phyloP scores from a whole-genome alignment of 2,797 vertebrate species.

The Otolemur crassicaudatus region DNA sequence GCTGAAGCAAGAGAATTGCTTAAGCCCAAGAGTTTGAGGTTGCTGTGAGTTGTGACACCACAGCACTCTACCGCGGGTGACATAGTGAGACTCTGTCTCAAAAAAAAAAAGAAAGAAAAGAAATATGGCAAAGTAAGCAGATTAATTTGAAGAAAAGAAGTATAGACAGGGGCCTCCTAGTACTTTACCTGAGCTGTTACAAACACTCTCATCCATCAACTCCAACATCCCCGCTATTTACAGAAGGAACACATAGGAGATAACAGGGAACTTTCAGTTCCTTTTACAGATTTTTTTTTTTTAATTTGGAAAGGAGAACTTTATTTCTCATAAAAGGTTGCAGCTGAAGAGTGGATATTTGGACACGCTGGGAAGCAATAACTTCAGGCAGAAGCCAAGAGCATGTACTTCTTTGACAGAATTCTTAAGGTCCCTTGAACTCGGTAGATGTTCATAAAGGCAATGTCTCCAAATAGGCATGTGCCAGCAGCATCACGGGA shows the following conservation, averaged over 20 bases:
- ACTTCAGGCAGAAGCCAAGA: background rate
- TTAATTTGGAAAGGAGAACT: background rate
- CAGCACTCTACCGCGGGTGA: too few species aligned
- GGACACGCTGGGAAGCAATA: background rate
- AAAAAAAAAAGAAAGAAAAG: too few species aligned
- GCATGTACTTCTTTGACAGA: background rate
- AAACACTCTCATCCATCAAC: background rate
- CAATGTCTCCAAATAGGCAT: background rate
- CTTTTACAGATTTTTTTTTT: background rate
- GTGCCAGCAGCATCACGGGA: background rate
- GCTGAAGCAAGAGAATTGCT: too few species aligned
- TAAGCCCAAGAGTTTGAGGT: too few species aligned
- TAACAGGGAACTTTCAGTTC: background rate
- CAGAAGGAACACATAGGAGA: background rate
- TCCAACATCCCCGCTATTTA: background rate
- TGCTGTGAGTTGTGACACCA: too few species aligned
- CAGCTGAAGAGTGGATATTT: background rate
- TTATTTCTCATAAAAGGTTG: background rate
- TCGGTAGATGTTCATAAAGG: background rate
- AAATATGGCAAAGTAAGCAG: background rate
- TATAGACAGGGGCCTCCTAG: background rate
- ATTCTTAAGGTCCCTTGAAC: background rate
- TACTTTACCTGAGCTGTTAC: background rate
- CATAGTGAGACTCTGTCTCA: too few species aligned
- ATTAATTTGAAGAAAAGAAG: background rate